Conservation (phyloP, 2,888 invertebrate species). For the Hemaris fuciformis region DNA sequence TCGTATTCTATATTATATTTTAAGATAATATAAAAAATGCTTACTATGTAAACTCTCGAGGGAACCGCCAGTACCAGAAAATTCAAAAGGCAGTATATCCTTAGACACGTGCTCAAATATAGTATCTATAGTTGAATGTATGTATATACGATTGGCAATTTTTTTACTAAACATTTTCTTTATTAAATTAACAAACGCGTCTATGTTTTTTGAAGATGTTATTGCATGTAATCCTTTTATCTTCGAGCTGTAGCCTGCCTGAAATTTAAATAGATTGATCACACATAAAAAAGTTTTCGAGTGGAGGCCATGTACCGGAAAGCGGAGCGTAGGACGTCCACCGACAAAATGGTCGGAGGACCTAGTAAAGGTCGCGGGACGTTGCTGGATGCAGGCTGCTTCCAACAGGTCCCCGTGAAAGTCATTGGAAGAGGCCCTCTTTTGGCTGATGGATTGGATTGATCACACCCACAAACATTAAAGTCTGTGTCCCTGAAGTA, state of each 20-base stretch:
- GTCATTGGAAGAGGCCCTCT: too few relatives aligned
- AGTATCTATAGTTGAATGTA: constrained; percentile 34
- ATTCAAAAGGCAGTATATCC: constrained; percentile 46
- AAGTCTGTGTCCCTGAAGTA: too few relatives aligned
- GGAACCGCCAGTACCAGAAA: constrained; percentile 32
- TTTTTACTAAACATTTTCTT: constrained; percentile 46
- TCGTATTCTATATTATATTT: too few relatives aligned
- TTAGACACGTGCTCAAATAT: constrained; percentile 38
- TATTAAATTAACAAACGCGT: constrained; percentile 36
- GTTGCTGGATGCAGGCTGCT: too few relatives aligned
- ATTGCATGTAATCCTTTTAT: constrained; percentile 47
- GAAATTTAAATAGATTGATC: constrained; percentile 12
- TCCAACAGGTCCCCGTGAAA: too few relatives aligned
- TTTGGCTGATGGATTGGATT: too few relatives aligned
- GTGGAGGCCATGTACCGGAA: too few relatives aligned
- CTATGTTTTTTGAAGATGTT: constrained; percentile 41
- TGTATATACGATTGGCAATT: constrained; percentile 35
- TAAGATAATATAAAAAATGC: not conserved
- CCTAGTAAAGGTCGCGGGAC: too few relatives aligned
- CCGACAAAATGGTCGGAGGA: too few relatives aligned
- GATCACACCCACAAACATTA: too few relatives aligned
- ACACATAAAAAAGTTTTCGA: too few relatives aligned
- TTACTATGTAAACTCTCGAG: not conserved
- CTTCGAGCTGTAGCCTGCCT: constrained; percentile 51
- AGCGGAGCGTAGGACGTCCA: too few relatives aligned